A percentile compares a stretch with the other conserved stretches of the same genome.
phyloP scores from a whole-genome alignment of 2,888 invertebrate species.

The Leptinotarsa tumamoca region DNA sequence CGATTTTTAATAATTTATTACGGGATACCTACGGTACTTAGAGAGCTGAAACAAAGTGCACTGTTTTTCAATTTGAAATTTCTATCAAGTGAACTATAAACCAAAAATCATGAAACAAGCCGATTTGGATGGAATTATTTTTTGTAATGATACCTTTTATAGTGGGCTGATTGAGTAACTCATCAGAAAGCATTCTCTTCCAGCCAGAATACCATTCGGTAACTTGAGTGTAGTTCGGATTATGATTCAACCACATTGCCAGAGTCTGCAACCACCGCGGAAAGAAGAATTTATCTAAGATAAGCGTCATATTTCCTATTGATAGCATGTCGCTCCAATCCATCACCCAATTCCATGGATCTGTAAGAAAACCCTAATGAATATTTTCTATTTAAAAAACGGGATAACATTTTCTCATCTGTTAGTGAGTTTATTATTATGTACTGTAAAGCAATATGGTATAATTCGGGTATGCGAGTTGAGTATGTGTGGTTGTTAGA shows the following conservation, averaged over 20 bases:
- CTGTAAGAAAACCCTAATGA: slow-evolving; percentile 65
- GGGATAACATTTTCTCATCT: too few species aligned
- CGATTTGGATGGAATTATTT: too few species aligned
- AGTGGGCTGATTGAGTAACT: slow-evolving; percentile 68
- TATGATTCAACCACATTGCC: slow-evolving; percentile 90
- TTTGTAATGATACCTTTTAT: slow-evolving; percentile 63
- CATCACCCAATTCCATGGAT: slow-evolving; percentile 95
- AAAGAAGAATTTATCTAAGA: slow-evolving; percentile 91
- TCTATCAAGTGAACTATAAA: too few species aligned
- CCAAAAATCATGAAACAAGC: too few species aligned
- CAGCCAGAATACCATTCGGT: slow-evolving; percentile 84
- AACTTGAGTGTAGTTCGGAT: slow-evolving; percentile 91
- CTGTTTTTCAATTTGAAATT: too few species aligned
- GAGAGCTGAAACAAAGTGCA: too few species aligned
- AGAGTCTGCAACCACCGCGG: slow-evolving; percentile 91
- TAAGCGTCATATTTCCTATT: slow-evolving; percentile 78
- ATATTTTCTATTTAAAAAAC: neutral
- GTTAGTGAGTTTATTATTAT: too few species aligned
- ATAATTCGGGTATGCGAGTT: too few species aligned
- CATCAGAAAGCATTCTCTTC: slow-evolving; percentile 73
- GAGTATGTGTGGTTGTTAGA: too few species aligned
- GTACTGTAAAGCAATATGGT: too few species aligned
- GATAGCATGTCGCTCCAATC: slow-evolving; percentile 92
- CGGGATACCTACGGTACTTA: too few species aligned
- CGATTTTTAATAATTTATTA: too few species aligned